Conservation (phyloP, 2,113 vertebrate genomes). For the Addax nasomaculatus region DNA sequence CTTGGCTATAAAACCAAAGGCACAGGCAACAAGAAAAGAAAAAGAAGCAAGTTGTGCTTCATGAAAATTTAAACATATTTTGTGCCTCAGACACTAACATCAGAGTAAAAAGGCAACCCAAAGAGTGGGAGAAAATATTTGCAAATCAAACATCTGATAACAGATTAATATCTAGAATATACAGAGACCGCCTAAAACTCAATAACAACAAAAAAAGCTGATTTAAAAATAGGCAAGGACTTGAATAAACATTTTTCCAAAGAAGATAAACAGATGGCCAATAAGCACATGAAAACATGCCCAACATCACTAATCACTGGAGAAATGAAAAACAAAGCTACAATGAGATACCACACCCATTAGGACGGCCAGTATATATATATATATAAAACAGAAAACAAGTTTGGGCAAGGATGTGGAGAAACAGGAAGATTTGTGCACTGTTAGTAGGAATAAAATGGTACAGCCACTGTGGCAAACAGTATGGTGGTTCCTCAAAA, state of each 20-base stretch:
- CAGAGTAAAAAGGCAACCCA: background rate
- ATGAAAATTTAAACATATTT: background rate
- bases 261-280: background rate
- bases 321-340: background rate
- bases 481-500: background rate
- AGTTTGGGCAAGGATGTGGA: background rate
- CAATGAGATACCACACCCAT: accelerated
- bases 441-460: too few species aligned
- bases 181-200: background rate
- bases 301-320: background rate
- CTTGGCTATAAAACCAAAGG: background rate
- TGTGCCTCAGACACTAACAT: background rate
- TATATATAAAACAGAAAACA: background rate
- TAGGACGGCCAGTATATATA: background rate
- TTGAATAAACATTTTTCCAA: background rate
- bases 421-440: accelerated
- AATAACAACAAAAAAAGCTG: background rate
- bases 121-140: background rate
- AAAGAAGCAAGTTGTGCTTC: background rate
- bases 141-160: too few species aligned
- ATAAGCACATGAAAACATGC: accelerated
- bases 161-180: background rate
- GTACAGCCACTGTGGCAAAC: background rate
- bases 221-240: background rate
- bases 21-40: background rate